Evolutionary conservation across 2,797 vertebrate genomes (phyloP).

Genomic region (Hafferia zeledoni): DNA sequence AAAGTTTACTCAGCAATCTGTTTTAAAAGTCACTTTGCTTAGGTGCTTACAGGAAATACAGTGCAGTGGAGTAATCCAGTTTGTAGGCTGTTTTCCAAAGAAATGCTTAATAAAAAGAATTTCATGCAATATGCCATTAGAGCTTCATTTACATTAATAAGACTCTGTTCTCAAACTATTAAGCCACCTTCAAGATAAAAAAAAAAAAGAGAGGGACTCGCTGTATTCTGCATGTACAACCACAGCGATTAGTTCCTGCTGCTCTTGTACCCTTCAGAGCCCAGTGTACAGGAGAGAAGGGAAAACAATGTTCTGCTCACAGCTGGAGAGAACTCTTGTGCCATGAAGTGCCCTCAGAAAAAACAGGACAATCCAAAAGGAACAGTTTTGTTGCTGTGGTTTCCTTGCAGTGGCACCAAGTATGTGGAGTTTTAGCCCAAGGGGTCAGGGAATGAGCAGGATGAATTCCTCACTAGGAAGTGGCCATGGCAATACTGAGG

Average conservation of each 20-base stretch:
- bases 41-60: slow-evolving; percentile 32
- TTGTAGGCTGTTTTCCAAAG: slow-evolving; percentile 48
- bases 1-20: slow-evolving; percentile 70
- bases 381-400: background rate
- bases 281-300: background rate
- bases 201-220: background rate
- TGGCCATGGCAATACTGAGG: background rate
- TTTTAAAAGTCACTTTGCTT: slow-evolving; percentile 65
- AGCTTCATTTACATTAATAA: slow-evolving; percentile 61
- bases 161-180: slow-evolving; percentile 59
- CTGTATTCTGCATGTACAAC: slow-evolving; percentile 21
- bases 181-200: slow-evolving; percentile 50
- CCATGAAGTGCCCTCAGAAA: background rate
- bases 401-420: background rate
- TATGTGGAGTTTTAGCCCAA: background rate
- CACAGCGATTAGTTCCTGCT: background rate
- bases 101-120: slow-evolving; percentile 54
- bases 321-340: background rate
- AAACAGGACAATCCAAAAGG: background rate
- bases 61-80: slow-evolving; percentile 21
- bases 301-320: background rate
- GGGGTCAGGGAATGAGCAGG: background rate
- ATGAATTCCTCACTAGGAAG: background rate
- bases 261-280: slow-evolving; percentile 22
- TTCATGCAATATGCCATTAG: slow-evolving; percentile 60